Base-by-base conservation (phyloP, 2,797 vertebrate species). In the Alectoris magna region DNA sequence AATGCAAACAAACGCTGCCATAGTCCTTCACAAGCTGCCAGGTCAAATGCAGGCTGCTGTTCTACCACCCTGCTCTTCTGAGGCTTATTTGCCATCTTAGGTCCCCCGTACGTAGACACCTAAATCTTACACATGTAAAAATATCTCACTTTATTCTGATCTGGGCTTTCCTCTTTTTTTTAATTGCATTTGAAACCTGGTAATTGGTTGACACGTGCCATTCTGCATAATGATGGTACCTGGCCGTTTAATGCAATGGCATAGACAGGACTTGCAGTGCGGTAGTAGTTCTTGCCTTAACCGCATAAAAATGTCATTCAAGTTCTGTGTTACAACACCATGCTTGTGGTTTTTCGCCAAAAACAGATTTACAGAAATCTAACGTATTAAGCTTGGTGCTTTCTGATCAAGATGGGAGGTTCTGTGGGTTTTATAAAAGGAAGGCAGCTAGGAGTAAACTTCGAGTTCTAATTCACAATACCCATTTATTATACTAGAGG, bases 331-430 rank as follows among this genome's bases (percentile, higher is more conserved):
- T 67, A 24, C 36, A 83, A 63, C 43, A 44, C 46, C 17, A 0
- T 49, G 24, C 43, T 94, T 90, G 73, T 90, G 82, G 70, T 4
- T 58, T 87, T 83, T 73, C 72, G 27, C 75, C 76, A 64, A 90
- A 82, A 92, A 16, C 27, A 73, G 67, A 77, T 80, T 84, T 82
- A 27, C 22, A 31, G 5, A 4, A 22, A 6, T 13, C n/a, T 34
- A 11, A 56, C 34, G 3, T 36, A 69, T 87, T 90, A 17, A 8
- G 18, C 18, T 2, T 1, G 1, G 15, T 62, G 41, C 43, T 56
- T 84, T 93, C 80, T 79, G 86, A 83, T 85, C n/a, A 22, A 26
- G 77, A 80, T 6, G 27, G 24, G 24, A 72, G 48, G 9, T 34
- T 87, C 87, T 80, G 34, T 41, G 62, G 71, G 39, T 53, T 58